phyloP scores from a whole-genome alignment of 2,797 vertebrate genomes.

The Myoxocephalus aenaeus region DNA sequence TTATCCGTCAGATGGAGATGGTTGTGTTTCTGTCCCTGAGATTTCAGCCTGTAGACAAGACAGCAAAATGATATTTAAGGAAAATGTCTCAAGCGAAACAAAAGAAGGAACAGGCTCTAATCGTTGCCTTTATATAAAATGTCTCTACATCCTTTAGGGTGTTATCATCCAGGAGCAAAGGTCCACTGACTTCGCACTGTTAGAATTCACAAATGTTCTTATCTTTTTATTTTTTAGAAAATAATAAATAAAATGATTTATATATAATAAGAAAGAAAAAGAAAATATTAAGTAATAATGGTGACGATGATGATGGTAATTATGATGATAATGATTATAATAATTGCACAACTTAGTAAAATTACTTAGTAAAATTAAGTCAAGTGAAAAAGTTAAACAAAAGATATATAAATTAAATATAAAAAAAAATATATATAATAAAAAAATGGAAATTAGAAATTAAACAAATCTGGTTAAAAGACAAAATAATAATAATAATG shows the following conservation, averaged over 20 bases:
- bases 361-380: neutral
- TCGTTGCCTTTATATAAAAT: neutral
- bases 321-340: too few relatives aligned
- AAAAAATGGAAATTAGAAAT: neutral
- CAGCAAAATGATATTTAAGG: neutral
- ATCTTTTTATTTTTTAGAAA: neutral
- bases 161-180: neutral
- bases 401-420: neutral
- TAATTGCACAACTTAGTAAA: accelerated
- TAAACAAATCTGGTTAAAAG: too few relatives aligned
- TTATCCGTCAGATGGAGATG: neutral
- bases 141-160: too few relatives aligned
- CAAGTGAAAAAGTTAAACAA: neutral
- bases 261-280: neutral
- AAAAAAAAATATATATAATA: neutral
- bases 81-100: neutral
- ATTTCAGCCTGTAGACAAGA: neutral
- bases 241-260: neutral
- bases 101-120: neutral
- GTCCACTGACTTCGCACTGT: neutral
- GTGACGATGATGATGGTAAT: neutral
- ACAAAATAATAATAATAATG: too few relatives aligned
- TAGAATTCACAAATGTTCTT: neutral
- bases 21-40: neutral
- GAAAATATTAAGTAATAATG: neutral